Evolutionary conservation across 1,140 invertebrate genomes (phyloP).

Genomic region (Drosophila kikkawai): DNA sequence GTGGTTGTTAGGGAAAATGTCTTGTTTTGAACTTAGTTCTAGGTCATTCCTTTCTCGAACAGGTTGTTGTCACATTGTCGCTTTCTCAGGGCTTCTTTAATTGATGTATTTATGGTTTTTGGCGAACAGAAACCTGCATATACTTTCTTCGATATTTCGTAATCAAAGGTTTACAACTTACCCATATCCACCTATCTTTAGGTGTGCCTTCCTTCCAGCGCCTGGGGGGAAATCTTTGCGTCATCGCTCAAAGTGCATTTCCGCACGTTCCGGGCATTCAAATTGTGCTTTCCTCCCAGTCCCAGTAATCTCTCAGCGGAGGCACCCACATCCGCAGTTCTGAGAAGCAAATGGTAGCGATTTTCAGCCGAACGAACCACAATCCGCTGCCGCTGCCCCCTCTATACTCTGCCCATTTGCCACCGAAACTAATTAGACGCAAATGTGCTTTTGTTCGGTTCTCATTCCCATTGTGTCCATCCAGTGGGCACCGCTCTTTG

Average conservation of each 20-base stretch:
- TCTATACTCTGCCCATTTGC: slow-evolving; percentile 27
- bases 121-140: neutral
- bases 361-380: slow-evolving; percentile 67
- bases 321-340: slow-evolving; percentile 78
- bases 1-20: slow-evolving; percentile 2
- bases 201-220: slow-evolving; percentile 14
- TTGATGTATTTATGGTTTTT: neutral
- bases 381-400: slow-evolving; percentile 8
- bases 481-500: slow-evolving; percentile 26
- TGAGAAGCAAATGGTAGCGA: slow-evolving; percentile 79
- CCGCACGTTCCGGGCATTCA: slow-evolving; percentile 72
- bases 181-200: slow-evolving; percentile 29
- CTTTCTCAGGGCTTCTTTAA: slow-evolving; percentile 9
- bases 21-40: neutral
- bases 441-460: slow-evolving; percentile 77
- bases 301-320: slow-evolving; percentile 52
- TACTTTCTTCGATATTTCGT: neutral
- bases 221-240: slow-evolving; percentile 44
- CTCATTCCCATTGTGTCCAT: slow-evolving; percentile 9
- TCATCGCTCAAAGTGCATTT: slow-evolving; percentile 72
- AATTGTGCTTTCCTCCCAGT: slow-evolving; percentile 55
- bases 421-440: slow-evolving; percentile 78
- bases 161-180: neutral
- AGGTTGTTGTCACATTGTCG: slow-evolving; percentile 3
- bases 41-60: neutral